These are phyloP conservation scores for Homarus gammarus DNA, from an alignment of 2,888 invertebrate genomes.

Conservation along the genomic window DNA sequence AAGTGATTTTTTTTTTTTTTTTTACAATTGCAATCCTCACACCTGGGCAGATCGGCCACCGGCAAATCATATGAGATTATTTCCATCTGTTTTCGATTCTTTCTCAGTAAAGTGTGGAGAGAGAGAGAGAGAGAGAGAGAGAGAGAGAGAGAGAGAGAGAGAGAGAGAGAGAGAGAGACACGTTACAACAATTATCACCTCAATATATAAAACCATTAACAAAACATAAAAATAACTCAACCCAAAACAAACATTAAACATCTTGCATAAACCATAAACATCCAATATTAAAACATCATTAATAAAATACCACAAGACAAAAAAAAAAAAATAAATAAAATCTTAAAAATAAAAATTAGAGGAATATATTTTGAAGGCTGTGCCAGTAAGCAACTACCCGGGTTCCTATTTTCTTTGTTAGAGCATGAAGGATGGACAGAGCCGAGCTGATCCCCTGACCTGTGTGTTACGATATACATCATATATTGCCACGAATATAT, in stretches of 20 bases:
- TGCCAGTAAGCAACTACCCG: background rate
- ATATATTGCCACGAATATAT: conserved; percentile 44
- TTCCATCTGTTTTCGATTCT: background rate
- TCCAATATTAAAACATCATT: no score
- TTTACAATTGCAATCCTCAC: conserved; percentile 41
- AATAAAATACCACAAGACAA: no score
- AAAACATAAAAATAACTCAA: no score
- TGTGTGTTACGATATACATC: conserved; percentile 34
- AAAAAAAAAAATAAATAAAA: no score
- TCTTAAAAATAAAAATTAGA: background rate
- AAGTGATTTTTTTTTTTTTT: conserved; percentile 44
- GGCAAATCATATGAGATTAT: conserved; percentile 7
- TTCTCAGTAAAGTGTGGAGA: background rate
- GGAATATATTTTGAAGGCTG: conserved; percentile 1
- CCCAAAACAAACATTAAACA: no score
- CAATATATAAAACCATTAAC: no score
- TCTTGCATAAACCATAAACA: no score
- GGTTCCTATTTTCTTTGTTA: conserved; percentile 13
- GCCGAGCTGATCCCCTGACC: conserved; percentile 36
- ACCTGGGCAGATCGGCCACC: conserved; percentile 35
- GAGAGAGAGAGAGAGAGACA: no score
- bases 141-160: no score
- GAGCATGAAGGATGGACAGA: background rate
- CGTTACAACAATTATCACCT: no score
- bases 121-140: no score